Percentiles rank a stretch among this genome's conserved stretches.
phyloP scores from a whole-genome alignment of 1,140 invertebrate species.

The Lasioglossum baleicum region DNA sequence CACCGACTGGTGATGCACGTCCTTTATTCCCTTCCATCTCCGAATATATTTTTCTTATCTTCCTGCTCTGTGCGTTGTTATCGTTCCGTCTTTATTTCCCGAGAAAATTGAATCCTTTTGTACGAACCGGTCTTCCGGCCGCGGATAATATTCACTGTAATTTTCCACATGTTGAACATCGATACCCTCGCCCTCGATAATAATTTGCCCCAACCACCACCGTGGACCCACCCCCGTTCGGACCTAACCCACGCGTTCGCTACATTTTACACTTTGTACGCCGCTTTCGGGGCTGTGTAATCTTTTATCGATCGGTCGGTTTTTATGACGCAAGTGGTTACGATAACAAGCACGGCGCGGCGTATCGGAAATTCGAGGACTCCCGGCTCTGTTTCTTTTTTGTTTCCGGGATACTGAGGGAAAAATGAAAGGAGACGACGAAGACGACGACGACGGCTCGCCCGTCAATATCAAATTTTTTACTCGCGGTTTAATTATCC shows the following conservation, averaged over 20 bases:
- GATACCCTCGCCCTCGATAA: constrained; percentile 27
- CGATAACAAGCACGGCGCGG: constrained; percentile 1
- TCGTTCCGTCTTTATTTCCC: constrained; percentile 20
- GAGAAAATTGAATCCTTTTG: constrained; percentile 41
- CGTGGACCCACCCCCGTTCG: no score
- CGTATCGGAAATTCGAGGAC: background rate
- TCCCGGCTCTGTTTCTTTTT: background rate
- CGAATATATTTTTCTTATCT: background rate
- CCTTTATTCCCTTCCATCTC: background rate
- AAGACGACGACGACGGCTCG: background rate
- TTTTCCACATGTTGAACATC: constrained; percentile 38
- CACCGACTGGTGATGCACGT: background rate
- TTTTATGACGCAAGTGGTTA: constrained; percentile 3
- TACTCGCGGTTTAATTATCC: background rate
- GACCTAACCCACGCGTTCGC: background rate
- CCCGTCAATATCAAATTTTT: background rate
- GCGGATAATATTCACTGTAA: constrained; percentile 38
- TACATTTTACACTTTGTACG: constrained; percentile 14
- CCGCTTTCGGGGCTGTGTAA: background rate
- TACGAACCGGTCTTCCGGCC: background rate
- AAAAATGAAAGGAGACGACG: no score
- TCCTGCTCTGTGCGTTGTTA: background rate
- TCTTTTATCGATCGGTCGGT: constrained; percentile 28
- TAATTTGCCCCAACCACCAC: background rate
- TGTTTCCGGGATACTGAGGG: background rate